Percentiles rank a stretch among this genome's conserved stretches.
Conservation (phyloP, 1,140 invertebrate genomes). For the Drosophila sturtevanti region DNA sequence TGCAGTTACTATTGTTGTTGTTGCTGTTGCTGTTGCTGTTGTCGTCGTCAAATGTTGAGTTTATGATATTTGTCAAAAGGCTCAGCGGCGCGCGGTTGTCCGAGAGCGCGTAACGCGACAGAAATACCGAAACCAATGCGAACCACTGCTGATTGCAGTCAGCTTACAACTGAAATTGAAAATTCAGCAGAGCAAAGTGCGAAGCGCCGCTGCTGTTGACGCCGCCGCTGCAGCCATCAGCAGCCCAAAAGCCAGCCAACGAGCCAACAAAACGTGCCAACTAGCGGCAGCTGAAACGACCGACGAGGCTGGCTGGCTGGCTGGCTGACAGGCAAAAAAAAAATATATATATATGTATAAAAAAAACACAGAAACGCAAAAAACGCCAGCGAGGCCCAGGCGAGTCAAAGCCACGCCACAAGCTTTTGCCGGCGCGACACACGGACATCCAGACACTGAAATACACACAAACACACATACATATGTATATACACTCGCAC, state of each 20-base stretch:
- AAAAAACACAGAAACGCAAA: constrained; percentile 73
- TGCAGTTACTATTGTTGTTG: background rate
- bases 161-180: constrained; percentile 83
- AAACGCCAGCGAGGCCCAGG: constrained; percentile 72
- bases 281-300: constrained; percentile 61
- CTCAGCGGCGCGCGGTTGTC: constrained; percentile 20
- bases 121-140: constrained; percentile 51
- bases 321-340: constrained; percentile 69
- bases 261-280: constrained; percentile 77
- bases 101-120: constrained; percentile 29
- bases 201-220: constrained; percentile 67
- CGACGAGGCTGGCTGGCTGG: constrained; percentile 30
- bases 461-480: constrained; percentile 13
- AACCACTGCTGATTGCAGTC: constrained; percentile 83
- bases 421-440: constrained; percentile 75
- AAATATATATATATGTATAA: constrained; percentile 33
- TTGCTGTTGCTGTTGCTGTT: background rate
- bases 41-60: constrained; percentile 17
- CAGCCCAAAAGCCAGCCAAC: constrained; percentile 64
- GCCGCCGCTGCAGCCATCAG: constrained; percentile 60
- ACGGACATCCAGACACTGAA: constrained; percentile 37
- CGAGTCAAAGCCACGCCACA: constrained; percentile 73
- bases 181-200: constrained; percentile 82
- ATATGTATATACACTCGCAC: constrained; percentile 17
- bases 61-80: constrained; percentile 49